phyloP scores from a whole-genome alignment of 2,888 invertebrate species.

The Matsumyia berberina region DNA sequence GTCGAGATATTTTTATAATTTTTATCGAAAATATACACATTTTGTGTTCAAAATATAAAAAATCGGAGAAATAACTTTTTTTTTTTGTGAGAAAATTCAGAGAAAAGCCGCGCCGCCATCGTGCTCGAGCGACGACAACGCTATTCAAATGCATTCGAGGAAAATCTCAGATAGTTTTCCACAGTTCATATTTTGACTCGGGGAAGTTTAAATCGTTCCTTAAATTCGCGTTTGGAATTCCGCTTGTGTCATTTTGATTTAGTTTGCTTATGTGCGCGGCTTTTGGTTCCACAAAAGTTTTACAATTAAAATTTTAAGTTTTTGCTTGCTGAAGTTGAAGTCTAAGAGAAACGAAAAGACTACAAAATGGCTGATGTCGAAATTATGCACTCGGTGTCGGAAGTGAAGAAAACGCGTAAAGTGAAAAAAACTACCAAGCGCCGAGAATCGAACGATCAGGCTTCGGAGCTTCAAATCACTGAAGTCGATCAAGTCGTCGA shows the following conservation, averaged over 20 bases:
- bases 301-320: no score
- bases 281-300: no score
- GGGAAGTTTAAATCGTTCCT: conserved; percentile 81
- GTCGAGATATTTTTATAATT: conserved; percentile 71
- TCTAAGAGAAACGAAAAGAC: conserved; percentile 23
- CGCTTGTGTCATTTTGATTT: conserved; percentile 30
- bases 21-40: conserved; percentile 69
- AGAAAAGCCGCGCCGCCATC: conserved; percentile 46
- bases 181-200: conserved; percentile 84
- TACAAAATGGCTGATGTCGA: conserved; percentile 94
- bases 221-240: conserved; percentile 64
- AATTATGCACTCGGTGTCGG: conserved; percentile 93
- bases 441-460: conserved; percentile 91
- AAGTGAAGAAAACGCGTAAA: conserved; percentile 94
- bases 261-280: conserved; percentile 12
- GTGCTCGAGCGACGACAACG: conserved; percentile 14
- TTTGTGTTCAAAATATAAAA: conserved; percentile 66
- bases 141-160: conserved; percentile 72
- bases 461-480: conserved; percentile 92
- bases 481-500: conserved; percentile 90
- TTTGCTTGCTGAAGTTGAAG: conserved; percentile 18
- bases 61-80: no score
- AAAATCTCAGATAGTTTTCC: conserved; percentile 73
- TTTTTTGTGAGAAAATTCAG: conserved; percentile 36
- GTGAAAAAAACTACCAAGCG: conserved; percentile 94